Percentiles rank a stretch among this genome's conserved stretches.
phyloP scores from a whole-genome alignment of 2,888 invertebrate genomes.

The Leptinotarsa peninsularis region DNA sequence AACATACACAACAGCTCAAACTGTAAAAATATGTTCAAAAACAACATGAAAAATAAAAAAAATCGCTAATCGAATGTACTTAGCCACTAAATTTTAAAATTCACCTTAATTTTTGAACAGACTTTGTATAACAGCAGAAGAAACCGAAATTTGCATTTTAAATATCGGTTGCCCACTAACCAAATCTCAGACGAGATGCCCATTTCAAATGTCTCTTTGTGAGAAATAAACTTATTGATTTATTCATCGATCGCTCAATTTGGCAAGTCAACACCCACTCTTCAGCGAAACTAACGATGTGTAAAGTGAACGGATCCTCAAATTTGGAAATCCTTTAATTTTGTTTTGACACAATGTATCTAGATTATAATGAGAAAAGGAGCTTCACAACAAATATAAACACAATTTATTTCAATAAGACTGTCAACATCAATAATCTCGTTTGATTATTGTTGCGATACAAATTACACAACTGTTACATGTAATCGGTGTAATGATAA shows the following conservation, averaged over 20 bases:
- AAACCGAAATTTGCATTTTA: neutral
- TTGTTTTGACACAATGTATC: constrained; percentile 7
- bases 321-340: constrained; percentile 9
- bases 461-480: too few relatives aligned
- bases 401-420: neutral
- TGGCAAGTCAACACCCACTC: constrained; percentile 7
- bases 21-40: too few relatives aligned
- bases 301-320: neutral
- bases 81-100: too few relatives aligned
- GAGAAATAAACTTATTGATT: neutral
- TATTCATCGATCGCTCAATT: constrained; percentile 11
- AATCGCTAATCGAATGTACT: too few relatives aligned
- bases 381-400: neutral
- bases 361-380: neutral
- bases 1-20: too few relatives aligned
- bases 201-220: neutral
- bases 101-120: too few relatives aligned
- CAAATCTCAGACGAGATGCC: neutral
- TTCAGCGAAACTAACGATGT: neutral
- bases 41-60: too few relatives aligned
- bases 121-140: neutral
- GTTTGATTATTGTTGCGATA: neutral
- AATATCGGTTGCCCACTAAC: neutral
- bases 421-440: neutral
- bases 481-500: too few relatives aligned